phyloP scores from a whole-genome alignment of 2,113 vertebrate species.

The Phasianus colchicus region DNA sequence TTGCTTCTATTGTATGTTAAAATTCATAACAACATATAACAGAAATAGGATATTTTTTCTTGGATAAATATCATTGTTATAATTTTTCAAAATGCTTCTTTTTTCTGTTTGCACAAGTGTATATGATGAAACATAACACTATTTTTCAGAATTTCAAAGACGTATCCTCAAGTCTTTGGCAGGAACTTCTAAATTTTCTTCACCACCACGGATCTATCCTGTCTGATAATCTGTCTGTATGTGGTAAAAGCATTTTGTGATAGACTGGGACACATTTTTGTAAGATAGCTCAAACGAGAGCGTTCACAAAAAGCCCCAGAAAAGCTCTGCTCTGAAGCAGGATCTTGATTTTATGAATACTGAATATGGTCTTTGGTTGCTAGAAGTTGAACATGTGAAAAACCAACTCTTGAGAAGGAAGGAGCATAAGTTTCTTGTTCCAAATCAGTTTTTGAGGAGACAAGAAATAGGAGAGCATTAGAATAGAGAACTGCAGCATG shows the following conservation, averaged over 20 bases:
- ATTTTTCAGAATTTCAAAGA: neutral
- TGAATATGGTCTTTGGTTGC: conserved; percentile 1
- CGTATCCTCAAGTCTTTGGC: neutral
- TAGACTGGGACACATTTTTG: neutral
- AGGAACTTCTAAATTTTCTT: neutral
- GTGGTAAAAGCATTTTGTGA: neutral
- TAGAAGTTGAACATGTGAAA: neutral
- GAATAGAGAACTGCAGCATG: neutral
- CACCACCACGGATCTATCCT: rapidly evolving
- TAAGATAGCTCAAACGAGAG: neutral
- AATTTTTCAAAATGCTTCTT: neutral
- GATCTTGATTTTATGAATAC: conserved; percentile 4
- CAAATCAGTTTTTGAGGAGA: neutral
- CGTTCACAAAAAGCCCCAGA: conserved; percentile 3
- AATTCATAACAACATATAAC: neutral
- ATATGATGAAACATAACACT: neutral
- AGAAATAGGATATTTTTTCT: neutral
- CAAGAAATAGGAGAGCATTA: neutral
- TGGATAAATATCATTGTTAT: neutral
- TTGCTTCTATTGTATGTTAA: neutral
- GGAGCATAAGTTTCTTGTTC: neutral
- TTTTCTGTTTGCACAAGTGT: neutral
- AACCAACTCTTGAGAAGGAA: neutral
- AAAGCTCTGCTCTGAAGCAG: neutral
- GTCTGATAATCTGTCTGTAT: neutral